phyloP scores from a whole-genome alignment of 1,140 invertebrate species.

The Megalopta genalis region DNA sequence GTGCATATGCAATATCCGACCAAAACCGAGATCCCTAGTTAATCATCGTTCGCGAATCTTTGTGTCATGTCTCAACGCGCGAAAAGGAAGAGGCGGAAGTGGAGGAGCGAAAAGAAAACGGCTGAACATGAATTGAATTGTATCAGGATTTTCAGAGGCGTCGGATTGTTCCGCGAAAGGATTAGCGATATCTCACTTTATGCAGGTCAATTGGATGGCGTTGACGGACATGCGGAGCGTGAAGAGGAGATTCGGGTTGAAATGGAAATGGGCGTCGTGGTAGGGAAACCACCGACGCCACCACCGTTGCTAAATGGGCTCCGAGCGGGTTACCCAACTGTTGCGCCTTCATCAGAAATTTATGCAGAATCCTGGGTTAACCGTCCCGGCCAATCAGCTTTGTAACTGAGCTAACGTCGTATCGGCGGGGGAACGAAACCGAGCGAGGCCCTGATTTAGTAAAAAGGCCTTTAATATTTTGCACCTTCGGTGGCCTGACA shows the following conservation, averaged over 20 bases:
- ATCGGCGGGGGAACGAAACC: conserved; percentile 43
- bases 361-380: conserved; percentile 71
- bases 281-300: conserved; percentile 47
- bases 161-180: background rate
- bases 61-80: no score
- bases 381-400: conserved; percentile 70
- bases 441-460: conserved; percentile 60
- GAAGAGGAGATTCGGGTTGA: conserved; percentile 58
- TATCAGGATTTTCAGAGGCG: conserved; percentile 32
- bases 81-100: background rate
- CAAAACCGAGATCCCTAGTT: no score
- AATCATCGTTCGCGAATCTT: no score
- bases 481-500: conserved; percentile 26
- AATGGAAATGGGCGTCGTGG: conserved; percentile 62
- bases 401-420: conserved; percentile 68
- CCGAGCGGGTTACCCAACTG: conserved; percentile 69
- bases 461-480: conserved; percentile 71
- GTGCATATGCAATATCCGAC: no score
- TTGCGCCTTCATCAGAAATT: conserved; percentile 76
- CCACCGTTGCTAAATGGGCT: conserved; percentile 64
- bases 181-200: conserved; percentile 56
- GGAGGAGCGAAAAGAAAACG: background rate
- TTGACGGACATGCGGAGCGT: conserved; percentile 54
- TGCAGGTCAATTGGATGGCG: conserved; percentile 51
- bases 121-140: conserved; percentile 20